Evolutionary conservation across 53 echinoderm and acorn worm genomes (phyloP).

Genomic region (Luidia sarsii): DNA sequence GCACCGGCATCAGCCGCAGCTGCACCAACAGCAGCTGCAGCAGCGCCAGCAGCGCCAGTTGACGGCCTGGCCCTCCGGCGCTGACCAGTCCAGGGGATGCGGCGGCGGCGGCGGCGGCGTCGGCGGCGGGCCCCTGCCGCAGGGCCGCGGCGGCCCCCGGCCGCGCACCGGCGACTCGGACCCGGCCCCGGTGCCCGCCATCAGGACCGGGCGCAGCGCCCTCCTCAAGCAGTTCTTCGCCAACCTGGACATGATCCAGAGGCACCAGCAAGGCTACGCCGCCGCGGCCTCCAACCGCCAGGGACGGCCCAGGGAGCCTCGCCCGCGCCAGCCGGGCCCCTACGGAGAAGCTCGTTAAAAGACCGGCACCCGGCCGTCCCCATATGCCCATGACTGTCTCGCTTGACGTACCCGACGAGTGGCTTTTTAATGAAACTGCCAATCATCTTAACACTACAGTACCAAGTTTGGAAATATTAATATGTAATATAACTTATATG

Average conservation of each 20-base stretch:
- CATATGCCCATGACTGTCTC: too few relatives aligned
- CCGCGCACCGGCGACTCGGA: background rate
- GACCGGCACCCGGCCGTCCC: too few relatives aligned
- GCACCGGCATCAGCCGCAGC: too few relatives aligned
- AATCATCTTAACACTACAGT: too few relatives aligned
- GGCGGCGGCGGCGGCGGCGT: too few relatives aligned
- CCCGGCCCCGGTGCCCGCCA: background rate
- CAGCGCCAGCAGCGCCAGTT: background rate
- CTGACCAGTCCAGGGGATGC: background rate
- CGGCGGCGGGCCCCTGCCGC: background rate
- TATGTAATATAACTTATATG: too few relatives aligned
- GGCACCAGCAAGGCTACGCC: constrained; percentile 7
- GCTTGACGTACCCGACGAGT: too few relatives aligned
- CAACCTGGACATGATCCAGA: constrained; percentile 55
- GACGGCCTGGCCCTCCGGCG: background rate
- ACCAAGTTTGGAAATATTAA: too few relatives aligned
- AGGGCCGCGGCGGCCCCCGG: background rate
- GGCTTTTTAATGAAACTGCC: too few relatives aligned
- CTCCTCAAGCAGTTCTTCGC: constrained; percentile 49
- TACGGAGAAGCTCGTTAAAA: constrained; percentile 27
- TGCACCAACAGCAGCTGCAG: background rate
- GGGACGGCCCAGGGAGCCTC: background rate
- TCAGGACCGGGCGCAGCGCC: constrained; percentile 28
- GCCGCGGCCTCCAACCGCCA: background rate
- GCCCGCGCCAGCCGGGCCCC: constrained; percentile 17